A percentile compares a stretch with the other conserved stretches of the same genome.
phyloP scores from a whole-genome alignment of 2,888 invertebrate species.

The Bruchidius siliquastri region DNA sequence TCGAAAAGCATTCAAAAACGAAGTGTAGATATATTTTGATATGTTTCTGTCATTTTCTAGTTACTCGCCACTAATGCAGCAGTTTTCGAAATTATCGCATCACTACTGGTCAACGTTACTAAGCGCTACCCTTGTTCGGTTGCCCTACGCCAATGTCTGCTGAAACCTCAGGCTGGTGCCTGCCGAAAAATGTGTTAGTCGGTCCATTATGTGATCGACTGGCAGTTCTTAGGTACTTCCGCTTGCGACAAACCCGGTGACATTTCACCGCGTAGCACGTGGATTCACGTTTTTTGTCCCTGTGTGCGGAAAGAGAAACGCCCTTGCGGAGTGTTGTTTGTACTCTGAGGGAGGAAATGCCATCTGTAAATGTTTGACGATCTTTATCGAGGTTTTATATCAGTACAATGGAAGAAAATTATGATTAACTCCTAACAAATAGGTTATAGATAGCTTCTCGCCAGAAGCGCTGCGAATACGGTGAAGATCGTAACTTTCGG shows the following conservation, averaged over 20 bases:
- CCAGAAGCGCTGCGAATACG: too few species aligned
- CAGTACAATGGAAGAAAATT: too few species aligned
- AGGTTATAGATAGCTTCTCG: too few species aligned
- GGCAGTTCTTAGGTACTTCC: slow-evolving; percentile 37
- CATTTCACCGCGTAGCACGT: slow-evolving; percentile 44
- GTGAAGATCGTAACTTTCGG: too few species aligned
- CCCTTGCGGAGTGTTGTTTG: background rate
- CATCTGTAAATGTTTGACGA: background rate
- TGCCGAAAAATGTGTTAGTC: slow-evolving; percentile 18
- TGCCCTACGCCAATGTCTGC: background rate
- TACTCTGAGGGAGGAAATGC: background rate
- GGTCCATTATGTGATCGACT: slow-evolving; percentile 14
- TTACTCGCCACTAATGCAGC: too few species aligned
- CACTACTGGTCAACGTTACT: too few species aligned
- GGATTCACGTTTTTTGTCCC: slow-evolving; percentile 23
- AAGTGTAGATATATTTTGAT: too few species aligned
- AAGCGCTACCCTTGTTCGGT: too few species aligned
- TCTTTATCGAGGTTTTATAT: background rate
- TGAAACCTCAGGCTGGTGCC: background rate
- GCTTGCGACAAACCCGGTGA: slow-evolving; percentile 27
- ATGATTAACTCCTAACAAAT: too few species aligned
- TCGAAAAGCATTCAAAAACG: too few species aligned
- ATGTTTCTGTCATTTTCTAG: too few species aligned
- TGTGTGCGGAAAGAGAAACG: background rate
- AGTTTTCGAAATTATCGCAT: too few species aligned